Conservation (phyloP, 2,888 invertebrate species). For the Platycheirus rosarum region DNA sequence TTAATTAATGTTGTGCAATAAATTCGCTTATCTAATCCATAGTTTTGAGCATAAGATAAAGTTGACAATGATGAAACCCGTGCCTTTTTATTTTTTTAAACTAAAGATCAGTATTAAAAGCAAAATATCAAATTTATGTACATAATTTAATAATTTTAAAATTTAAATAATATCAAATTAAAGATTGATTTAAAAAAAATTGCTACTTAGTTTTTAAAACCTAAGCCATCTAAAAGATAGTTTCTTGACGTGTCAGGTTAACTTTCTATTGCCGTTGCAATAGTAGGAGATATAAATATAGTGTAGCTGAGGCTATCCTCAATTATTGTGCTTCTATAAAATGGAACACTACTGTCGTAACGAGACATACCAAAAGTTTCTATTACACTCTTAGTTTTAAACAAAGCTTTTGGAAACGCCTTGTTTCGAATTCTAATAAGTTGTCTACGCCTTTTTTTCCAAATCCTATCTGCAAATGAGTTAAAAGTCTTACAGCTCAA, state of each 20-base stretch:
- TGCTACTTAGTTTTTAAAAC: too few species aligned
- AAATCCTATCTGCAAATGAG: constrained; percentile 11
- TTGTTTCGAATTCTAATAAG: constrained; percentile 15
- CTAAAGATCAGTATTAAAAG: too few species aligned
- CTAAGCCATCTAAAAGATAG: background rate
- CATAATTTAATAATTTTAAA: too few species aligned
- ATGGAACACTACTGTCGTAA: constrained; percentile 21
- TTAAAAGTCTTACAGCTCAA: background rate
- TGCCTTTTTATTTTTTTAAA: too few species aligned
- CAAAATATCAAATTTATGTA: too few species aligned
- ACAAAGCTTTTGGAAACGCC: constrained; percentile 27
- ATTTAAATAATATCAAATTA: too few species aligned
- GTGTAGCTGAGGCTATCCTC: constrained; percentile 8
- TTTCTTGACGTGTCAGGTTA: background rate
- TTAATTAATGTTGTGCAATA: background rate
- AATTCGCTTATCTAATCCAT: background rate
- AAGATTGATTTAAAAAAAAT: too few species aligned
- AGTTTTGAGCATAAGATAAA: too few species aligned
- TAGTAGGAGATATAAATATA: constrained; percentile 11
- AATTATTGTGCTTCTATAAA: constrained; percentile 17
- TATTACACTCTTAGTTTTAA: constrained; percentile 23
- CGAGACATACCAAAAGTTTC: constrained; percentile 20
- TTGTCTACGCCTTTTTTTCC: constrained; percentile 11
- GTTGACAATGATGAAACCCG: too few species aligned
- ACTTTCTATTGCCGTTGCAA: constrained; percentile 10